Conservation (phyloP, 37 sponge, comb jelly and placozoan species). For the Ephydatia muelleri region DNA sequence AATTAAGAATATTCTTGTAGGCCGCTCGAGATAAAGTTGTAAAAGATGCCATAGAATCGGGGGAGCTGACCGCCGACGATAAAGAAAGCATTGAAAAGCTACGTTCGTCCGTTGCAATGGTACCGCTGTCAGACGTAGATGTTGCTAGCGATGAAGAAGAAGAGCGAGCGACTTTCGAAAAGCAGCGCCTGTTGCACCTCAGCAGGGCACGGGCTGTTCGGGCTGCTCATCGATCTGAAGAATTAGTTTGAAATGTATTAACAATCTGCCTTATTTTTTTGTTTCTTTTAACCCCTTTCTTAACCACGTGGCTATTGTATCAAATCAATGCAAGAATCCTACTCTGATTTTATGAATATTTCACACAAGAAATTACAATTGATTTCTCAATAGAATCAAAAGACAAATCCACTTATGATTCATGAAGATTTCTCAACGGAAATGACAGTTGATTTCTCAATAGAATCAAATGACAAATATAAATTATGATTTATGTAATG, state of each 20-base stretch:
- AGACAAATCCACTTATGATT: neutral
- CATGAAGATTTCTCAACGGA: neutral
- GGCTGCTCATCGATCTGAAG: neutral
- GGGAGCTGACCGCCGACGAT: slow-evolving; percentile 1
- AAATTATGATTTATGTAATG: slow-evolving; percentile 1
- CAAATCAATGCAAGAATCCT: slow-evolving; percentile 1
- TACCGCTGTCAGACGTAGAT: neutral
- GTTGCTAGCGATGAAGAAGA: slow-evolving; percentile 1
- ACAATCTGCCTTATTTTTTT: neutral
- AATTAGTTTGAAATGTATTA: neutral
- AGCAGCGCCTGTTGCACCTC: neutral
- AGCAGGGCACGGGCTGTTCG: neutral
- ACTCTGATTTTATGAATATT: neutral
- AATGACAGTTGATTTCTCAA: neutral
- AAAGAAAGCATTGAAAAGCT: slow-evolving; percentile 1
- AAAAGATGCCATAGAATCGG: neutral
- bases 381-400: neutral
- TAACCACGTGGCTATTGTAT: neutral
- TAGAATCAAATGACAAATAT: neutral
- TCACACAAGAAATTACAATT: neutral
- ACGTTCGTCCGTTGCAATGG: neutral
- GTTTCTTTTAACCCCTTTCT: neutral
- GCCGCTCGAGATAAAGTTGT: neutral
- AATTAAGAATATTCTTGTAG: neutral
- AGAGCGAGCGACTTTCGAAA: neutral